Evolutionary conservation across 2,888 invertebrate species (phyloP).

Genomic region (Chrysodeixis includens): DNA sequence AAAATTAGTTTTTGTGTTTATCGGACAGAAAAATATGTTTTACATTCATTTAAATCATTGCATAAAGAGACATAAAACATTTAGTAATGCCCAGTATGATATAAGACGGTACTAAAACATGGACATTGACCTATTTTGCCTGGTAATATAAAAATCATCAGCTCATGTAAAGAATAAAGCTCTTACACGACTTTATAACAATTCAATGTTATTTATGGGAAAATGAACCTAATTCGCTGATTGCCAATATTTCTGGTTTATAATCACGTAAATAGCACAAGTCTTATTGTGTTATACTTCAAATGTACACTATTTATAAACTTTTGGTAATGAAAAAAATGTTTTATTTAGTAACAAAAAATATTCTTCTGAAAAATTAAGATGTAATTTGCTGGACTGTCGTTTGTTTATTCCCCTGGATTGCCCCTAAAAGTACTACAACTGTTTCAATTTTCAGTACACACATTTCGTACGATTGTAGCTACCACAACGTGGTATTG

Average conservation of each 20-base stretch:
- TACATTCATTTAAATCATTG: not conserved
- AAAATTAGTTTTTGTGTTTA: not conserved
- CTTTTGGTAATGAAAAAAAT: too few species aligned
- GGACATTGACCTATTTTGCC: not conserved
- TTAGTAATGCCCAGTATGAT: not conserved
- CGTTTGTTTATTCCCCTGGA: too few species aligned
- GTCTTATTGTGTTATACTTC: constrained; percentile 40
- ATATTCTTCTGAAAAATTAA: too few species aligned
- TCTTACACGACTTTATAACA: constrained; percentile 27
- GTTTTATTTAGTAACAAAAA: too few species aligned
- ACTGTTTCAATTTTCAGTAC: too few species aligned
- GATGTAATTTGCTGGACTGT: too few species aligned
- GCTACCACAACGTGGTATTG: constrained; percentile 12
- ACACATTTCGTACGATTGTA: too few species aligned
- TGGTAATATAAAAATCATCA: constrained; percentile 27
- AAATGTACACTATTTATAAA: too few species aligned
- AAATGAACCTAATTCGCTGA: constrained; percentile 47
- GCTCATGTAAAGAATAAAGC: constrained; percentile 19
- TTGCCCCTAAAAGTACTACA: too few species aligned
- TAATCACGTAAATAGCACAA: constrained; percentile 24
- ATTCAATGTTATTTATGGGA: constrained; percentile 44
- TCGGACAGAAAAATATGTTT: not conserved
- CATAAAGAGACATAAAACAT: constrained; percentile 2
- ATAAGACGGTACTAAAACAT: constrained; percentile 20
- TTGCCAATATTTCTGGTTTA: constrained; percentile 46